These are phyloP conservation scores for Chiropotes sagulatus DNA, from an alignment of 2,797 vertebrate genomes.

Conservation along the genomic window DNA sequence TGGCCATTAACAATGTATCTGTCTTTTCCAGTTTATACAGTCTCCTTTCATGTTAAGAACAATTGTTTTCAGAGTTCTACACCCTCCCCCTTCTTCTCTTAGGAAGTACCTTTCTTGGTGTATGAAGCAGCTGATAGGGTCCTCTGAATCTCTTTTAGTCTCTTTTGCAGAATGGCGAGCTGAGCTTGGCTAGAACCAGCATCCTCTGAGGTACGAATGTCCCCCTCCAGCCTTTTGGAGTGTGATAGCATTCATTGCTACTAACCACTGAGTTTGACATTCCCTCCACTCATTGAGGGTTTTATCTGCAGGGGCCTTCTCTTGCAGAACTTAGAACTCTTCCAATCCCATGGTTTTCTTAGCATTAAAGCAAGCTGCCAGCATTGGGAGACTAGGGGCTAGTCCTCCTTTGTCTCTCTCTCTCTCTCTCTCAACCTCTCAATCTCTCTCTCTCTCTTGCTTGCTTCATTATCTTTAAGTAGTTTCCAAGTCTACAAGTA, in stretches of 20 bases:
- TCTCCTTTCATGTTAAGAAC: neutral
- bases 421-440: neutral
- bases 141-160: neutral
- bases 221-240: neutral
- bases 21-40: neutral
- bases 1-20: neutral
- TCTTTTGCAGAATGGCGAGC: neutral
- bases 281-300: neutral
- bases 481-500: neutral
- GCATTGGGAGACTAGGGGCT: neutral
- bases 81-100: neutral
- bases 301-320: neutral
- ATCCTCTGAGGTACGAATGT: neutral
- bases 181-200: too few species aligned
- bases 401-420: neutral
- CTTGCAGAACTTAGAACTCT: neutral
- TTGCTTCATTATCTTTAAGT: neutral
- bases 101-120: neutral
- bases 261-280: neutral
- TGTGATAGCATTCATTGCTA: neutral
- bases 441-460: neutral
- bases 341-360: neutral
- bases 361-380: neutral
- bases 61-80: neutral
- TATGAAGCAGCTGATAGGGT: neutral